A percentile compares a stretch with the other conserved stretches of the same genome.
phyloP scores from a whole-genome alignment of 2,797 vertebrate genomes.

The Cirrhinus mrigala region DNA sequence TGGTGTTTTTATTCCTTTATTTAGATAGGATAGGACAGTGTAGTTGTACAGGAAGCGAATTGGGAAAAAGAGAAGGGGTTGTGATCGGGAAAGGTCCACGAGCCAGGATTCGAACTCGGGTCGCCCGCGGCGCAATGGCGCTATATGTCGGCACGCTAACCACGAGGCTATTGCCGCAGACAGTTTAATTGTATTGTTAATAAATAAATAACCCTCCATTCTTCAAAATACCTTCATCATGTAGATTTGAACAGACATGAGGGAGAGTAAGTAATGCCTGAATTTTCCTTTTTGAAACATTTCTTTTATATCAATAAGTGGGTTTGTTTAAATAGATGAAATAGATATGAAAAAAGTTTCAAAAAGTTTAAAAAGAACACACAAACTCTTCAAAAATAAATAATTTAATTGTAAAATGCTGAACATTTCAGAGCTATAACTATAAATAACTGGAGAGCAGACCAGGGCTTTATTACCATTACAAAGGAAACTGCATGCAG shows the following conservation, averaged over 20 bases:
- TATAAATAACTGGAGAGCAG: slow-evolving; percentile 36
- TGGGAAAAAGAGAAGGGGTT: no score
- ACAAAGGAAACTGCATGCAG: slow-evolving; percentile 14
- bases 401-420: slow-evolving; percentile 31
- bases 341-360: no score
- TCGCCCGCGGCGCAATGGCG: no score
- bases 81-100: no score
- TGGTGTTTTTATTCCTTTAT: no score
- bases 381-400: slow-evolving; percentile 30
- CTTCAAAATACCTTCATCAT: background rate
- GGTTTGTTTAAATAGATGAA: background rate
- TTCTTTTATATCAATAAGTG: background rate
- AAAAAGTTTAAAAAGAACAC: background rate
- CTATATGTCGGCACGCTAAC: no score
- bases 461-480: background rate
- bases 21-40: no score
- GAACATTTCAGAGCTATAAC: slow-evolving; percentile 6
- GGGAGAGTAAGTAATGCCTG: no score
- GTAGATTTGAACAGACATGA: background rate
- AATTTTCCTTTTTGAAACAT: background rate
- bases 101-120: no score
- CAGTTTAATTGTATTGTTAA: background rate
- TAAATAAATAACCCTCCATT: background rate
- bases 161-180: no score
- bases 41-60: no score